A percentile compares a stretch with the other conserved stretches of the same genome.
These are phyloP conservation scores for Hirudinaria manillensis DNA, from an alignment of 2,888 invertebrate genomes.

Conservation along the genomic window DNA sequence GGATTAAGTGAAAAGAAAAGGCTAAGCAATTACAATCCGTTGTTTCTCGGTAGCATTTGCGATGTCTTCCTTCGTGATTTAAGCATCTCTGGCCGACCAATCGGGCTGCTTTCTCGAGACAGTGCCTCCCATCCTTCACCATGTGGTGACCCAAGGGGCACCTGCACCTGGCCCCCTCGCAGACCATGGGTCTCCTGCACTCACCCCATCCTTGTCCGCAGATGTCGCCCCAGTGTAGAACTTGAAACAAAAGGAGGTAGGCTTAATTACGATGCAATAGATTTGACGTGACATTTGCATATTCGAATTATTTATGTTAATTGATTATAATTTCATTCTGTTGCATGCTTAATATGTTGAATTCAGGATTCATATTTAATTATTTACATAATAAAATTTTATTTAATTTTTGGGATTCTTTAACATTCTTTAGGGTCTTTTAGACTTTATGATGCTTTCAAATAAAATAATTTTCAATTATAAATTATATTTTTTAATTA, in stretches of 20 bases:
- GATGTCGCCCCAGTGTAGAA: background rate
- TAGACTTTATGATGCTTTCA: too few species aligned
- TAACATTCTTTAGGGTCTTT: too few species aligned
- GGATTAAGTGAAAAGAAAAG: background rate
- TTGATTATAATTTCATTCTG: too few species aligned
- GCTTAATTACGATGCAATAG: too few species aligned
- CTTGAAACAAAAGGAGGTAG: background rate
- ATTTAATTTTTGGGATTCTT: too few species aligned
- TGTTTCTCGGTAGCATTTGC: constrained; percentile 13
- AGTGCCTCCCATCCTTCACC: constrained; percentile 35
- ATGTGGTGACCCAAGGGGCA: constrained; percentile 34
- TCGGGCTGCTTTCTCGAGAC: constrained; percentile 33
- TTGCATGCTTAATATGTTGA: too few species aligned
- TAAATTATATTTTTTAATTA: too few species aligned
- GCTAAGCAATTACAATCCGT: background rate
- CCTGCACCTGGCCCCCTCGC: constrained; percentile 33
- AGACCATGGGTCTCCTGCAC: constrained; percentile 35
- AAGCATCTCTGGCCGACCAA: constrained; percentile 35
- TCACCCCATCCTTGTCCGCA: constrained; percentile 2
- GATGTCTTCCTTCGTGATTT: constrained; percentile 30
- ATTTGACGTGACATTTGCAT: too few species aligned
- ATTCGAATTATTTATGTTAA: too few species aligned
- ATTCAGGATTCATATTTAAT: too few species aligned
- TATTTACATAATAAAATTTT: too few species aligned
- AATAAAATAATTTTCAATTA: too few species aligned